Percentiles rank a stretch among this genome's conserved stretches.
These are phyloP conservation scores for Cirrhinus mrigala DNA, from an alignment of 2,797 vertebrate species.

Conservation along the genomic window DNA sequence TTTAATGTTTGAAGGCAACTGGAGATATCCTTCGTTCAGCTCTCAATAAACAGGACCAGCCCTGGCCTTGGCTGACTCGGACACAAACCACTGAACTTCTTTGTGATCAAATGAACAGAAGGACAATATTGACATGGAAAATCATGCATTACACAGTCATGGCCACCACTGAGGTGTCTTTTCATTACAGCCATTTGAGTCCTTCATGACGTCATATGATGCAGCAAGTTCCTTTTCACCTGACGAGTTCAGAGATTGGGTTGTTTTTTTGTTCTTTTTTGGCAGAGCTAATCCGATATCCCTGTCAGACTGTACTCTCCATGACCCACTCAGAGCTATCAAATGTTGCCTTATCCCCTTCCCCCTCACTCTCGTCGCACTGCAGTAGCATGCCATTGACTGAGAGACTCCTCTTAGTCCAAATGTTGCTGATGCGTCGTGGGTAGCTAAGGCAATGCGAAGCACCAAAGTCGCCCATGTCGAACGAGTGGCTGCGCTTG, in stretches of 20 bases:
- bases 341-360: slow-evolving; percentile 82
- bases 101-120: slow-evolving; percentile 70
- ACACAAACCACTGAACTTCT: slow-evolving; percentile 56
- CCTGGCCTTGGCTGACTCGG: slow-evolving; percentile 23
- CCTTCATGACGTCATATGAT: slow-evolving; percentile 55
- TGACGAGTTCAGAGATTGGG: slow-evolving; percentile 23
- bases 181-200: slow-evolving; percentile 57
- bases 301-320: slow-evolving; percentile 85
- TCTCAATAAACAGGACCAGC: slow-evolving; percentile 65
- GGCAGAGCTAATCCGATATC: slow-evolving; percentile 14
- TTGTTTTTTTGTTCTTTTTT: slow-evolving; percentile 33
- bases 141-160: slow-evolving; percentile 75
- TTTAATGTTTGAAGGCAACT: slow-evolving; percentile 65
- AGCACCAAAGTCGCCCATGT: slow-evolving; percentile 87
- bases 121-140: slow-evolving; percentile 73
- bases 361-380: slow-evolving; percentile 86
- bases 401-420: slow-evolving; percentile 95
- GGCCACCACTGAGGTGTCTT: slow-evolving; percentile 53
- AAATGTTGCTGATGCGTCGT: slow-evolving; percentile 88
- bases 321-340: slow-evolving; percentile 94
- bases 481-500: slow-evolving; percentile 93
- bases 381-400: slow-evolving; percentile 93
- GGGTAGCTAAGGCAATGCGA: slow-evolving; percentile 82
- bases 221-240: slow-evolving; percentile 58
- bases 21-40: slow-evolving; percentile 56